Base-by-base conservation (phyloP, 2,888 invertebrate species). In the Argynnis bischoffii region DNA sequence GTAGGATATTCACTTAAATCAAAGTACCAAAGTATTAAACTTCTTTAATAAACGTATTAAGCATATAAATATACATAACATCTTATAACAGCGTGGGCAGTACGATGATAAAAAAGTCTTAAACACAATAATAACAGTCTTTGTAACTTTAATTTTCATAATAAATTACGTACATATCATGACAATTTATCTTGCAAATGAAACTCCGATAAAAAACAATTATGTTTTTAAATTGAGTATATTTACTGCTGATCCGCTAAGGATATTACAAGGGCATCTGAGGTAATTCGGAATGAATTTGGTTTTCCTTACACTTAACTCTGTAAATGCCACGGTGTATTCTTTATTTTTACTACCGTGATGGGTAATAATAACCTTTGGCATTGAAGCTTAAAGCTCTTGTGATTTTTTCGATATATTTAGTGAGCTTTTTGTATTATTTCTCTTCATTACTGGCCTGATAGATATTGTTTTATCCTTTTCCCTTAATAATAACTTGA, bases 231-330 rank as follows among this genome's bases (percentile, higher is more conserved):
- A 61, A 61, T 68, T 60, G 50, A 68, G 31, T 35, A 15, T 14
- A 48, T 61, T 51, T 51, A 61, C 31, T 50, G 35, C 16, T 35
- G 46, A 59, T 66, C 46, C 55, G 35, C 48, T 53, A 70, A 65
- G 65, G 67, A 70, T 69, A 35, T n/a, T 4, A 51, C 70, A 67
- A 70, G 70, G 70, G 16, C 65, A 46, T 41, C 57, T 13, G n/a
- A 46, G 54, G 51, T 65, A 65, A 60, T 67, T 63, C n/a, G 53
- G 41, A 64, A 57, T 60, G 55, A 41, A 59, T 67, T 61, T 56
- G 65, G 54, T 15, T 64, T 67, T 70, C 70, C 70, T 63, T 55
- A 55, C 35, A 41, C 35, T 41, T 41, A 41, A 41, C 35, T 41
- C 11, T 41, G 35, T 51, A 61, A 61, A 61, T 61, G 35, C 35